phyloP scores from a whole-genome alignment of 2,888 invertebrate species.

The Dolichopus griseipennis region DNA sequence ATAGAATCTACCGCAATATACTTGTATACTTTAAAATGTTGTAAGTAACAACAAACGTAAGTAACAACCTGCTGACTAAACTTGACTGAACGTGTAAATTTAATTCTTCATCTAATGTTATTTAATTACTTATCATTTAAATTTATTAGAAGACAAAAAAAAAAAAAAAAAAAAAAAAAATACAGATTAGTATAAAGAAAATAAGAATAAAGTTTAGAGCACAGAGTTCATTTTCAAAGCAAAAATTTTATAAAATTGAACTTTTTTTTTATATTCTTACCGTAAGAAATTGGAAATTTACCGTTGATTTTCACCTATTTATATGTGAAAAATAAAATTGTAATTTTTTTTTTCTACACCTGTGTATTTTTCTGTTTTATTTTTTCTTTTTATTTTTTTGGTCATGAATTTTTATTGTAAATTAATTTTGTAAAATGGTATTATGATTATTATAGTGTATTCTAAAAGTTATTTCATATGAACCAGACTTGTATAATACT shows the following conservation, averaged over 20 bases:
- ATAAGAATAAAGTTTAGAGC: too few relatives aligned
- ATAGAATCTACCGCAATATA: not conserved
- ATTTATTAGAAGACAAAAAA: not conserved
- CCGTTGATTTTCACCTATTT: conserved; percentile 1
- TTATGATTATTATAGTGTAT: too few relatives aligned
- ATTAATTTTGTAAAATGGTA: too few relatives aligned
- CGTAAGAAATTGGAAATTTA: conserved; percentile 1
- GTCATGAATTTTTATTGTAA: too few relatives aligned
- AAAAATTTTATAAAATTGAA: too few relatives aligned
- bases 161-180: not conserved
- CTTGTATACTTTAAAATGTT: not conserved
- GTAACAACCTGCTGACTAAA: not conserved
- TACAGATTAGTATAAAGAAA: too few relatives aligned
- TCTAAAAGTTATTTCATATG: too few relatives aligned
- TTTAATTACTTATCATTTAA: conserved; percentile 6
- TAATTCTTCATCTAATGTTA: conserved; percentile 6
- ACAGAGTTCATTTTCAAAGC: too few relatives aligned
- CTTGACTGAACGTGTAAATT: not conserved
- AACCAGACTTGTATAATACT: too few relatives aligned
- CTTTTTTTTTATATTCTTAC: not conserved
- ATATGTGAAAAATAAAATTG: not conserved
- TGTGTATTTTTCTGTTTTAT: not conserved
- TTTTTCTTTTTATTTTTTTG: not conserved
- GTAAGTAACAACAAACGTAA: too few relatives aligned
- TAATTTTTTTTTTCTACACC: too few relatives aligned